These are phyloP conservation scores for Discoglossus pictus DNA, from an alignment of 2,797 vertebrate species.

Conservation along the genomic window DNA sequence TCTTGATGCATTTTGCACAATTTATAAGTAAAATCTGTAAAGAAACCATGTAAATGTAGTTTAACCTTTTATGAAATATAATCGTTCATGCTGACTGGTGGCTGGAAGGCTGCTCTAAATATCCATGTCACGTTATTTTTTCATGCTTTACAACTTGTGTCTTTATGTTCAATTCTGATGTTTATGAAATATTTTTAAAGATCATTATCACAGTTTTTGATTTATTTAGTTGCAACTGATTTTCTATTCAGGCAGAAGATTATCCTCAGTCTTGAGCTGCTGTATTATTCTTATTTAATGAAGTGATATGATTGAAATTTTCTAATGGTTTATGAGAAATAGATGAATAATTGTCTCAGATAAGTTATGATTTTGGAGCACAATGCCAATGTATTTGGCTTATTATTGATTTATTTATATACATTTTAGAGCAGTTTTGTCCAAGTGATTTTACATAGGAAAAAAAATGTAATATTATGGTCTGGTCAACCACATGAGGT, in stretches of 20 bases:
- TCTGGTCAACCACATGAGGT: too few species aligned
- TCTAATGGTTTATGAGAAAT: too few species aligned
- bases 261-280: too few species aligned
- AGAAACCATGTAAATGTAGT: neutral
- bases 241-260: neutral
- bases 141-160: constrained; percentile 28
- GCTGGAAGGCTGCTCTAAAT: constrained; percentile 32
- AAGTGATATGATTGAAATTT: too few species aligned
- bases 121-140: constrained; percentile 16
- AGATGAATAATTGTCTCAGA: too few species aligned
- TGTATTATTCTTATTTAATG: too few species aligned
- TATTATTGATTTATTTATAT: too few species aligned
- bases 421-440: too few species aligned
- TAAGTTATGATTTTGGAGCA: too few species aligned
- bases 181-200: constrained; percentile 14
- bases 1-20: constrained; percentile 44
- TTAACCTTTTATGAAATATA: constrained; percentile 46
- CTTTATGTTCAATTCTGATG: constrained; percentile 18
- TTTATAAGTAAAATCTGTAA: constrained; percentile 45
- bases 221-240: constrained; percentile 17
- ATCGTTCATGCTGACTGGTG: neutral
- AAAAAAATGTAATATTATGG: too few species aligned
- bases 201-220: constrained; percentile 33
- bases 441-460: too few species aligned
- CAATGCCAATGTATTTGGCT: too few species aligned